Evolutionary conservation across 1,140 invertebrate genomes (phyloP).

Genomic region (Pomacea maculata): DNA sequence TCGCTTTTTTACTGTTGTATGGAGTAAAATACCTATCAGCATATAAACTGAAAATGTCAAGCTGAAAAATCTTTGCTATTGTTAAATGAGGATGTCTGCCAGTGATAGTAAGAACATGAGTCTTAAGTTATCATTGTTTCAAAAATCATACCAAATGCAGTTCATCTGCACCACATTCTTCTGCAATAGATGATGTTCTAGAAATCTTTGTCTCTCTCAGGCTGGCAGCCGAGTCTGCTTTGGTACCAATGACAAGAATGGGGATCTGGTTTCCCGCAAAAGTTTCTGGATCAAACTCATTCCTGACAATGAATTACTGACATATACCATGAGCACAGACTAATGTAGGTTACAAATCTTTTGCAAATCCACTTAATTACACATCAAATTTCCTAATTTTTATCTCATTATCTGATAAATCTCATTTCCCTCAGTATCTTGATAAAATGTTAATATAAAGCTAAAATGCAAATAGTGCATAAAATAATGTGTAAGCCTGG

Average conservation of each 20-base stretch:
- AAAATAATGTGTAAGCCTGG: too few relatives aligned
- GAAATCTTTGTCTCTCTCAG: conserved; percentile 51
- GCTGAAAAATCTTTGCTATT: neutral
- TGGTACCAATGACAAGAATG: conserved; percentile 92
- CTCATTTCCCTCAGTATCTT: too few relatives aligned
- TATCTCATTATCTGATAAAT: too few relatives aligned
- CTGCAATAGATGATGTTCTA: conserved; percentile 79
- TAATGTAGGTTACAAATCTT: too few relatives aligned
- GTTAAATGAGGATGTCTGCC: too few relatives aligned
- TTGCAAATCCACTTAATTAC: too few relatives aligned
- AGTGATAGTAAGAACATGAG: neutral
- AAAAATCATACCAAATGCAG: conserved; percentile 76
- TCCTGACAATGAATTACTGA: conserved; percentile 31
- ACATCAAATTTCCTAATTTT: too few relatives aligned
- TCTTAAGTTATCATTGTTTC: neutral
- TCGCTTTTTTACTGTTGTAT: too few relatives aligned
- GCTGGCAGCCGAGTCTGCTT: conserved; percentile 84
- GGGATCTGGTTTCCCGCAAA: conserved; percentile 84
- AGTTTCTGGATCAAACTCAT: conserved; percentile 90
- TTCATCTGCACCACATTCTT: conserved; percentile 93
- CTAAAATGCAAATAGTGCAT: too few relatives aligned
- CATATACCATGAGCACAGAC: too few relatives aligned
- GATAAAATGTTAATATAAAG: too few relatives aligned
- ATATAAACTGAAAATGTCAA: neutral
- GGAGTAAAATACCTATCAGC: too few relatives aligned